phyloP scores from a whole-genome alignment of 2,797 vertebrate species.

The Oreochromis grahami region DNA sequence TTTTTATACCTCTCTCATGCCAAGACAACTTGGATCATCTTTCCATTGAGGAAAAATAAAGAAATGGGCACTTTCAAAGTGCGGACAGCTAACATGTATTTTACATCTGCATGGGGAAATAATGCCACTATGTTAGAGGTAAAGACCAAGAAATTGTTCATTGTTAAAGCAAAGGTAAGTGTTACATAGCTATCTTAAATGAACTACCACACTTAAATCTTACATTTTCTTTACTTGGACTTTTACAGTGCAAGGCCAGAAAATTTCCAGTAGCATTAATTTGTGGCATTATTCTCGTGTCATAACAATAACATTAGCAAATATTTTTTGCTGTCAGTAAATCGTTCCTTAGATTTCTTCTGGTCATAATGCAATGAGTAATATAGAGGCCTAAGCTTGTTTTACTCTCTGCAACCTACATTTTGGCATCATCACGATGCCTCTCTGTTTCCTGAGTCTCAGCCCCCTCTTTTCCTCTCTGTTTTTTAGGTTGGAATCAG shows the following conservation, averaged over 20 bases:
- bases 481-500: constrained; percentile 50
- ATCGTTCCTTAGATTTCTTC: not conserved
- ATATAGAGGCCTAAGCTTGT: not conserved
- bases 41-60: not conserved
- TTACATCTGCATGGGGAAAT: not conserved
- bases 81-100: not conserved
- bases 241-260: accelerated
- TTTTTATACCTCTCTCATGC: not conserved
- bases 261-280: not conserved
- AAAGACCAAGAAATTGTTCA: not conserved
- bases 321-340: not conserved
- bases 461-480: not conserved
- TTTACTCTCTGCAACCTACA: not conserved
- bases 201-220: not conserved
- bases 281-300: not conserved
- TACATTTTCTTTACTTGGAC: not conserved
- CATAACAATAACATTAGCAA: not conserved
- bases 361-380: not conserved
- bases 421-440: not conserved
- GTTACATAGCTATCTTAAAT: not conserved
- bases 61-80: not conserved
- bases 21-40: not conserved
- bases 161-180: not conserved
- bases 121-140: accelerated
- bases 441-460: not conserved